phyloP scores from a whole-genome alignment of 1,140 invertebrate species.

The Heliconius eleuchia region DNA sequence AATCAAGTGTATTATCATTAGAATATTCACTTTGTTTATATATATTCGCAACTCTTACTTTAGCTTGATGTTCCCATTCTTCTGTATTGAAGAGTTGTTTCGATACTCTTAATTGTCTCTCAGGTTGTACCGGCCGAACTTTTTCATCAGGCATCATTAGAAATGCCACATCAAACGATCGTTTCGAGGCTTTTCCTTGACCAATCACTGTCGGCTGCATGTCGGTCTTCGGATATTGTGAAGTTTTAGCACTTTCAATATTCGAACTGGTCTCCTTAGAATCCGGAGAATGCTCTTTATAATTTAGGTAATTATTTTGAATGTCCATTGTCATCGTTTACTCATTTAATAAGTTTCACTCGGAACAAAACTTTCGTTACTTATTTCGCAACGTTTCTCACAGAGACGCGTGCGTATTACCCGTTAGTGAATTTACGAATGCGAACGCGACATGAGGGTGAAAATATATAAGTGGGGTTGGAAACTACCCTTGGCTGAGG shows the following conservation, averaged over 20 bases:
- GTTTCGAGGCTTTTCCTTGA: conserved; percentile 82
- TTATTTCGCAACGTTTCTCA: conserved; percentile 60
- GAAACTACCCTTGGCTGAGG: conserved; percentile 73
- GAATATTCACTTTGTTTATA: conserved; percentile 72
- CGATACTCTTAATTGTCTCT: conserved; percentile 83
- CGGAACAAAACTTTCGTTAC: conserved; percentile 71
- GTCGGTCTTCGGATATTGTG: conserved; percentile 59
- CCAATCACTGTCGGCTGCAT: conserved; percentile 66
- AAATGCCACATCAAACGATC: conserved; percentile 94
- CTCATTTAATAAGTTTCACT: conserved; percentile 66
- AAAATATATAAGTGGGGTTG: conserved; percentile 78
- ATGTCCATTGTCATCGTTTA: conserved; percentile 82
- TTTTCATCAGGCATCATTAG: conserved; percentile 93
- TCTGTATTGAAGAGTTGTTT: conserved; percentile 76
- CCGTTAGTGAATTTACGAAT: conserved; percentile 68
- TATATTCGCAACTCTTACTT: conserved; percentile 61
- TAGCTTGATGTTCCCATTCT: conserved; percentile 70
- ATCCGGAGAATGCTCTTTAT: conserved; percentile 74
- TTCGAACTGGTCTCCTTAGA: conserved; percentile 66
- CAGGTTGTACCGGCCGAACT: conserved; percentile 85
- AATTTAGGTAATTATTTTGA: conserved; percentile 79
- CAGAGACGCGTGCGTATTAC: conserved; percentile 70
- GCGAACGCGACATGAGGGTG: conserved; percentile 69
- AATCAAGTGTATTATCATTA: conserved; percentile 64
- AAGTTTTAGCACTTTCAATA: conserved; percentile 73